Conservation (phyloP, 2,113 vertebrate species). For the Halcyon malimbica region DNA sequence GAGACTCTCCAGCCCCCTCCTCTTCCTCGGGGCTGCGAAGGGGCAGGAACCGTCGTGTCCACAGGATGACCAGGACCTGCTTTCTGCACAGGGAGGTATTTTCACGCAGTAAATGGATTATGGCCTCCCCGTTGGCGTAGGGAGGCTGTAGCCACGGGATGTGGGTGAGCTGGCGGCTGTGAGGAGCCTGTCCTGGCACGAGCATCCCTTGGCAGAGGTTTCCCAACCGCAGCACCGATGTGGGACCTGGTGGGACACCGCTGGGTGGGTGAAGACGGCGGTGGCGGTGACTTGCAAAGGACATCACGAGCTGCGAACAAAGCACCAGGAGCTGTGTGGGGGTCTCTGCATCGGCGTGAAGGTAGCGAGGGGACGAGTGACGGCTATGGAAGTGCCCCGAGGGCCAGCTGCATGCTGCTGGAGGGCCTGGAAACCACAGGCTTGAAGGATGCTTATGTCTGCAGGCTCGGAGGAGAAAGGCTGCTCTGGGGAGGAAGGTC, state of each 20-base stretch:
- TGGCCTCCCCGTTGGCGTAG: neutral
- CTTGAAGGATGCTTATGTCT: neutral
- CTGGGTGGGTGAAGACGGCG: accelerated
- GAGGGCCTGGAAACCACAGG: neutral
- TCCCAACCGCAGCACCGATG: neutral
- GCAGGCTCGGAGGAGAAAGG: neutral
- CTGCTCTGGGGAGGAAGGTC: neutral
- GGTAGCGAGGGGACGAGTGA: neutral
- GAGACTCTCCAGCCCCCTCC: neutral
- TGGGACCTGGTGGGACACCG: accelerated
- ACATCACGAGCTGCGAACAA: accelerated
- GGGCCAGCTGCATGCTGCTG: neutral
- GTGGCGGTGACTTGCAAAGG: neutral
- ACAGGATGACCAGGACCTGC: neutral
- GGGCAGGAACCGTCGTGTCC: accelerated
- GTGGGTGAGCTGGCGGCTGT: too few species aligned
- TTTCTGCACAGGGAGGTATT: neutral
- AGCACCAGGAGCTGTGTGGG: accelerated
- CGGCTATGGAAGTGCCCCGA: neutral
- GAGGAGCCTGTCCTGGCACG: neutral
- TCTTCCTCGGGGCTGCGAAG: neutral
- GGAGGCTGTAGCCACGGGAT: accelerated
- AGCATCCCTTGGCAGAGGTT: neutral
- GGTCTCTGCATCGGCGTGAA: accelerated
- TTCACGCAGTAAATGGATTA: neutral